Base-by-base conservation (phyloP, 2,888 invertebrate genomes). In the Amphipyra berbera region DNA sequence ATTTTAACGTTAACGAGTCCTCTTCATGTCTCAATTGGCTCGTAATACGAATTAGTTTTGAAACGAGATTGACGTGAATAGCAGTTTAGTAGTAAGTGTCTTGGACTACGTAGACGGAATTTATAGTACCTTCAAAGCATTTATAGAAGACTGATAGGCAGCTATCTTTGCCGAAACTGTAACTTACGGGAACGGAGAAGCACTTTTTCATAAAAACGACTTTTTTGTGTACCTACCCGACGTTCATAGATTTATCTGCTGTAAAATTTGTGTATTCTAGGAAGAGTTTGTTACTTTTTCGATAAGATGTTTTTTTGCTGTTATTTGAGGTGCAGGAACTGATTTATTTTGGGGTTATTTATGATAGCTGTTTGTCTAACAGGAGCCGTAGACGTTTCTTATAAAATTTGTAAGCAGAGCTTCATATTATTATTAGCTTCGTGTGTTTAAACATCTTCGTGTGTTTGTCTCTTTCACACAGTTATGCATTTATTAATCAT, bases 61-160 rank as follows among this genome's bases (percentile, higher is more conserved):
- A 56, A 53, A 37, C 9, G 61, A 65, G 50, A 60, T 63, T 47
- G 40, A 40, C 13, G 52, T 69, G 73, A 67, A 45, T 33, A 48
- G 30, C 0, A 8, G 44, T 30, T 40, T 35, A 15, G 37, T 61
- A 50, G 65, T 78, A 61, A 41, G 38, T 15, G n/a, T 42, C 27
- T 37, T 54, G 33, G 40, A 35, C 44, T 35, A 38, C 40, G 47
- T 54, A 61, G 52, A 61, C 44, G 52, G 38, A 70, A 68, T 71
- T 64, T 69, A 71, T 73, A 46, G 63, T 52, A 46, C 41, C 21
- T 47, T 47, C 45, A 21, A 44, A 68, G 48, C 54, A 61, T 68
- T 68, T 67, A 64, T 50, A 57, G 56, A 57, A 78, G 67, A 68
- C 46, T 57, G 61, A 73, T 79, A 66, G 58, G 38, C 33, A 8